Evolutionary conservation across 2,797 vertebrate species (phyloP).

Genomic region (Parotocinclus haroldoi): DNA sequence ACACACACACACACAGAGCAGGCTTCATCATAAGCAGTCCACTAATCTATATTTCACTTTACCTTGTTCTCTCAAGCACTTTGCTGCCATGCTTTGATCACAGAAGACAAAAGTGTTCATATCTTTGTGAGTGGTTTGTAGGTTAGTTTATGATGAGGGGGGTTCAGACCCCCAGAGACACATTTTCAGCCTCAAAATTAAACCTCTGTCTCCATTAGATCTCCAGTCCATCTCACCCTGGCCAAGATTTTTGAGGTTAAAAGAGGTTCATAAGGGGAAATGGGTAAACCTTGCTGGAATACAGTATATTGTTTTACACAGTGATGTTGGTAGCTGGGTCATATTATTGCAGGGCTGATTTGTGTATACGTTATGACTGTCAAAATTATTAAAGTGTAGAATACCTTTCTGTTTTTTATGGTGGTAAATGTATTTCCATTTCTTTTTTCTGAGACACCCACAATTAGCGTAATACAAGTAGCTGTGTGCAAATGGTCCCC

Average conservation of each 20-base stretch:
- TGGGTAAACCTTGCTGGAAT: neutral
- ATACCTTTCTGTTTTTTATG: too few species aligned
- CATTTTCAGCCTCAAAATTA: slow-evolving; percentile 42
- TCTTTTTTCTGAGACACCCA: too few species aligned
- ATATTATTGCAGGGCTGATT: too few species aligned
- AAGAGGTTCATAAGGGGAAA: slow-evolving; percentile 3
- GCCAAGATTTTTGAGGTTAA: slow-evolving; percentile 24
- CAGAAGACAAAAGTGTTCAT: slow-evolving; percentile 51
- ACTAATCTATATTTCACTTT: slow-evolving; percentile 59
- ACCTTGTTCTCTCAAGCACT: slow-evolving; percentile 54
- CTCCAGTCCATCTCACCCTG: slow-evolving; percentile 34
- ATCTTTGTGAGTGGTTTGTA: slow-evolving; percentile 42
- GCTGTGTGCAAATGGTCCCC: too few species aligned
- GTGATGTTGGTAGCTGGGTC: neutral
- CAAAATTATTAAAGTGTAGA: too few species aligned
- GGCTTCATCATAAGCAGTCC: slow-evolving; percentile 49
- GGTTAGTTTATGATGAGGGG: slow-evolving; percentile 45
- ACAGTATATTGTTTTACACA: too few species aligned
- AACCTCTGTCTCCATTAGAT: slow-evolving; percentile 43
- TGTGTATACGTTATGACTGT: too few species aligned
- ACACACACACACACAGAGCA: slow-evolving; percentile 45
- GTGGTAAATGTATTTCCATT: too few species aligned
- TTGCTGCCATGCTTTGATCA: slow-evolving; percentile 51
- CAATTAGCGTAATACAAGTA: too few species aligned
- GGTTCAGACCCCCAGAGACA: slow-evolving; percentile 39